phyloP scores from a whole-genome alignment of 2,113 vertebrate genomes.

The Excalfactoria chinensis region DNA sequence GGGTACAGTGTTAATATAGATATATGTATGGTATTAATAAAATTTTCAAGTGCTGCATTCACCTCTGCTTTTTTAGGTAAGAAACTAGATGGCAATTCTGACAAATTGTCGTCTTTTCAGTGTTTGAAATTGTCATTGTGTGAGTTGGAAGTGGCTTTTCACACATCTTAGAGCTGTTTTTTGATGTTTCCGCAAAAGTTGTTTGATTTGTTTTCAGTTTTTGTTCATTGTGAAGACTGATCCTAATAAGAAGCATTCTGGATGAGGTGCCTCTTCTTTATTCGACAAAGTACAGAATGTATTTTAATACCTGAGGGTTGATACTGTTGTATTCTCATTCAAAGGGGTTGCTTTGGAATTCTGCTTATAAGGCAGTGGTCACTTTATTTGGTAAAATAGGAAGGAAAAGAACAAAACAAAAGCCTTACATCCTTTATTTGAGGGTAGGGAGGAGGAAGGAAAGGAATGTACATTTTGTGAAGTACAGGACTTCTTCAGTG shows the following conservation, averaged over 20 bases:
- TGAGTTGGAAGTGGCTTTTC: not conserved
- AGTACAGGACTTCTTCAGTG: not conserved
- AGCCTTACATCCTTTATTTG: not conserved
- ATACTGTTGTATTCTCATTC: not conserved
- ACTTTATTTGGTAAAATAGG: not conserved
- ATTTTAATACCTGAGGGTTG: not conserved
- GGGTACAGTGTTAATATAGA: not conserved
- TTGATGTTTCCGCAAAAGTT: not conserved
- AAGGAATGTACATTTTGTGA: not conserved
- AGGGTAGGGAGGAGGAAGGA: not conserved
- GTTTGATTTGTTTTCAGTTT: not conserved
- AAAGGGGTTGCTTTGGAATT: not conserved
- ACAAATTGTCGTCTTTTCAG: not conserved
- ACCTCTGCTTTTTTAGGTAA: not conserved
- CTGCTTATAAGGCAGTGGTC: not conserved
- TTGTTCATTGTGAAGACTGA: not conserved
- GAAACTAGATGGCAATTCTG: not conserved
- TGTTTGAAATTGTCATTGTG: not conserved
- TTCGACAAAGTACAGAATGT: not conserved
- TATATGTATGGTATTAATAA: not conserved
- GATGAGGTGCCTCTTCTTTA: not conserved
- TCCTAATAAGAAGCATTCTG: not conserved
- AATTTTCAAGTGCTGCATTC: not conserved
- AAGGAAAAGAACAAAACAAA: no score
- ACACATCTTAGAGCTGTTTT: not conserved